Evolutionary conservation across 92 coral and sea anemone species (phyloP).

Genomic region (Nematostella vectensis): DNA sequence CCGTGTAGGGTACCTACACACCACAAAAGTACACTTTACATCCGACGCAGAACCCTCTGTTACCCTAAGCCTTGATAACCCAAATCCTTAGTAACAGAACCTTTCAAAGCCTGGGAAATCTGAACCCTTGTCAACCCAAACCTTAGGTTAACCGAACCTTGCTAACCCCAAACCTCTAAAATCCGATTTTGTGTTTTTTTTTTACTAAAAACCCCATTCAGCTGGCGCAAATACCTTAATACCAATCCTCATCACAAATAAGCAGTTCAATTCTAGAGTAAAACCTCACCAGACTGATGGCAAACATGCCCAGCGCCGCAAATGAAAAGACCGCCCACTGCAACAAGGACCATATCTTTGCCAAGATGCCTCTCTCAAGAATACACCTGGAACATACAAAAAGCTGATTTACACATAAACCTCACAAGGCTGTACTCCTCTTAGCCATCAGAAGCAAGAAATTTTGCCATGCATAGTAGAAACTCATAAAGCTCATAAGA

Average conservation of each 20-base stretch:
- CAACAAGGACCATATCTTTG: slow-evolving; percentile 51
- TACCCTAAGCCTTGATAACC: background rate
- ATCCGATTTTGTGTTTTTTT: too few species aligned
- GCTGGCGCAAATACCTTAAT: too few species aligned
- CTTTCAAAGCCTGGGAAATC: too few species aligned
- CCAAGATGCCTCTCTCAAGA: slow-evolving; percentile 41
- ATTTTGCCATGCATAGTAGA: background rate
- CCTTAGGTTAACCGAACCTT: too few species aligned
- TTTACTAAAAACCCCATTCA: too few species aligned
- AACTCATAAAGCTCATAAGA: background rate
- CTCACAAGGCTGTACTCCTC: background rate
- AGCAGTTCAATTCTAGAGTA: too few species aligned
- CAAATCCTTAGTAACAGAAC: too few species aligned
- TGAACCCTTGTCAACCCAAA: too few species aligned
- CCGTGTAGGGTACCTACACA: slow-evolving; percentile 87
- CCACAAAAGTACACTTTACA: background rate
- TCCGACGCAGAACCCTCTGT: background rate
- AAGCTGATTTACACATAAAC: background rate
- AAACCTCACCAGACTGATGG: slow-evolving; percentile 77
- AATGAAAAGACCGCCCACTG: slow-evolving; percentile 66
- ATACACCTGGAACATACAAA: slow-evolving; percentile 35
- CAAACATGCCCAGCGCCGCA: slow-evolving; percentile 79
- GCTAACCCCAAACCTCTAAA: too few species aligned
- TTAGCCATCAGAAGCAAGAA: too few species aligned
- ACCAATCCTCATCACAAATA: too few species aligned